Evolutionary conservation across 2,797 vertebrate genomes (phyloP), one percentile per base, ranked within the genome.

Genomic region (Crenichthys baileyi): DNA sequence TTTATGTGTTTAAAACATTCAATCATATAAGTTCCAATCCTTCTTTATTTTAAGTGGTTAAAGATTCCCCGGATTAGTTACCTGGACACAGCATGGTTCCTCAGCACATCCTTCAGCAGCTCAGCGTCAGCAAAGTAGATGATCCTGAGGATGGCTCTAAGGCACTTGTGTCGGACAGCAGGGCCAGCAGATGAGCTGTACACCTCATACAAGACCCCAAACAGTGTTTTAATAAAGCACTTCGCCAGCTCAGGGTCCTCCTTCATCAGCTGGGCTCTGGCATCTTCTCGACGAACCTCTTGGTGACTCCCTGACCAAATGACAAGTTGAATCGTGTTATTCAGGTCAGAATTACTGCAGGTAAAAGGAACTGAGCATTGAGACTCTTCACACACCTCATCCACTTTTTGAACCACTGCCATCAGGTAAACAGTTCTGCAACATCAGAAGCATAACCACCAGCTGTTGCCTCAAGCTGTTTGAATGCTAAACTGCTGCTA

Each of bases 131-230:
- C 98, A 95, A 99, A 99, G 97, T 96, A 99, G 95, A 99, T 99
- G 94, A 99, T 99, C 95, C 98, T 98, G 96, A 99, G 98, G 96
- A 99, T 99, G 97, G 98, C 98, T 98, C 98, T 97, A 98, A 99
- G 98, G 98, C 98, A 99, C 98, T 99, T 99, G 95, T 99, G 98
- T 99, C 98, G 97, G 95, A 99, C 98, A 81, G 98, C 98, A 88
- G 98, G 98, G 90, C 98, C 98, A 90, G 98, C 98, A 41, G 98
- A 99, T 88, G 98, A 99, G 94, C 98, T 99, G 95, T 99, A 99
- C 75, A 99, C 98, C 96, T 99, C 98, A 93, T 99, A 99, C 93
- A 99, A 97, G 93, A 99, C 98, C 90, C 98, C 98, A 88, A 99
- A 99, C 83, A 99, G 94, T 53, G 97, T 99, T 96, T 99, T 99